A percentile compares a stretch with the other conserved stretches of the same genome.
Evolutionary conservation across 2,888 invertebrate species (phyloP).

Genomic region (Mythimna albipuncta): DNA sequence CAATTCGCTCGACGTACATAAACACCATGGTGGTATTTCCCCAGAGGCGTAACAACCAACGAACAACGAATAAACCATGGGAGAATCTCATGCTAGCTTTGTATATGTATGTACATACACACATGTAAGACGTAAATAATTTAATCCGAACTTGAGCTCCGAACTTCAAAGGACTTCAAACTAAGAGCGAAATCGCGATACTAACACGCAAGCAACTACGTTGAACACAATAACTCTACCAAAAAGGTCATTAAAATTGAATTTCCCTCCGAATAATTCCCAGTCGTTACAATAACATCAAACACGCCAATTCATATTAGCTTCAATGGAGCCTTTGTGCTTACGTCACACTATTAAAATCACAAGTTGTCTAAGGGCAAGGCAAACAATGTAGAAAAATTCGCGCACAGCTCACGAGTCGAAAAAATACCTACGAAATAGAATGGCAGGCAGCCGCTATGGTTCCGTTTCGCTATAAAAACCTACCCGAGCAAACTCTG

Average conservation of each 20-base stretch:
- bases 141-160: conserved; percentile 13
- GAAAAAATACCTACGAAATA: conserved; percentile 85
- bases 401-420: conserved; percentile 75
- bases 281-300: conserved; percentile 61
- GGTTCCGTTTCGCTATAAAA: conserved; percentile 85
- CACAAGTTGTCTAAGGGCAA: conserved; percentile 80
- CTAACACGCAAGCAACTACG: conserved; percentile 38
- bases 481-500: conserved; percentile 88
- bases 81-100: conserved; percentile 8
- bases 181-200: conserved; percentile 27
- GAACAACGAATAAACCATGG: conserved; percentile 47
- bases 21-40: conserved; percentile 27
- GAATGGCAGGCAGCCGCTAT: conserved; percentile 80
- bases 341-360: conserved; percentile 82
- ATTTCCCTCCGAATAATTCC: conserved; percentile 47
- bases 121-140: conserved; percentile 33
- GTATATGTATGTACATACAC: neutral
- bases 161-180: conserved; percentile 40
- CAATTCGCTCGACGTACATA: conserved; percentile 1
- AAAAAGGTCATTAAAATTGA: conserved; percentile 58
- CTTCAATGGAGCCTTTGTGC: conserved; percentile 68
- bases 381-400: conserved; percentile 85
- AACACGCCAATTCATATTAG: conserved; percentile 71
- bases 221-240: conserved; percentile 30
- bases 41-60: conserved; percentile 15